Percentiles rank a stretch among this genome's conserved stretches.
Conservation (phyloP, 2,113 vertebrate species). For the Dipodomys merriami region DNA sequence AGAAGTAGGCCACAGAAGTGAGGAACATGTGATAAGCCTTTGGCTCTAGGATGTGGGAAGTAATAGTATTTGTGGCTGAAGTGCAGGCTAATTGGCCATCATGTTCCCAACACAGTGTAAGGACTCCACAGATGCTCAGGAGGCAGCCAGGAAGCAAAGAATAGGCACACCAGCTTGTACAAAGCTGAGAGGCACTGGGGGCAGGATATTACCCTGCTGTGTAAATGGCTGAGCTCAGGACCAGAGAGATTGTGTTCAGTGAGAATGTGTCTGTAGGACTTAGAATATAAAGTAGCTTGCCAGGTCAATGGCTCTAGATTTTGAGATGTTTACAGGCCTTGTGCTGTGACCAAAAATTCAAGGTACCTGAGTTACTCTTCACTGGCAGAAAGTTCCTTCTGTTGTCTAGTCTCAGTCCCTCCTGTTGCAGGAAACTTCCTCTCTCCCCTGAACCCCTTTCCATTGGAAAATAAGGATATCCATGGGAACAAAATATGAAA, state of each 20-base stretch:
- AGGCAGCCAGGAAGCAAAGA: background rate
- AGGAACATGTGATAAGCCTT: fast-evolving
- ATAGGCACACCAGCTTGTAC: background rate
- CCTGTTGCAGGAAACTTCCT: no score
- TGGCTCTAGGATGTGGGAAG: background rate
- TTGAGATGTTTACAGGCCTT: background rate
- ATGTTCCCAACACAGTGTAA: background rate
- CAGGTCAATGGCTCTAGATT: background rate
- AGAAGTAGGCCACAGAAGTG: background rate
- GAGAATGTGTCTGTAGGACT: background rate
- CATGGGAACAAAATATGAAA: no score
- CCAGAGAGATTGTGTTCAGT: background rate
- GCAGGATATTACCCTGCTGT: background rate
- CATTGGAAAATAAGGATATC: no score
- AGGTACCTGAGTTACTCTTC: no score
- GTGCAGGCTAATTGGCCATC: background rate
- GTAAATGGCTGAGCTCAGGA: background rate
- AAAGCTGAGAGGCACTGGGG: background rate
- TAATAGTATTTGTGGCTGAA: background rate
- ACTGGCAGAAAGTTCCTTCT: no score
- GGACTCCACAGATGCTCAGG: background rate
- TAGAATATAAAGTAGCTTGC: background rate
- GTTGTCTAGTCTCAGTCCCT: no score
- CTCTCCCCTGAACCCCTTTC: no score
- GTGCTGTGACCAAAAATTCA: no score